phyloP scores from a whole-genome alignment of 2,113 vertebrate species.

The Litocranius walleri region DNA sequence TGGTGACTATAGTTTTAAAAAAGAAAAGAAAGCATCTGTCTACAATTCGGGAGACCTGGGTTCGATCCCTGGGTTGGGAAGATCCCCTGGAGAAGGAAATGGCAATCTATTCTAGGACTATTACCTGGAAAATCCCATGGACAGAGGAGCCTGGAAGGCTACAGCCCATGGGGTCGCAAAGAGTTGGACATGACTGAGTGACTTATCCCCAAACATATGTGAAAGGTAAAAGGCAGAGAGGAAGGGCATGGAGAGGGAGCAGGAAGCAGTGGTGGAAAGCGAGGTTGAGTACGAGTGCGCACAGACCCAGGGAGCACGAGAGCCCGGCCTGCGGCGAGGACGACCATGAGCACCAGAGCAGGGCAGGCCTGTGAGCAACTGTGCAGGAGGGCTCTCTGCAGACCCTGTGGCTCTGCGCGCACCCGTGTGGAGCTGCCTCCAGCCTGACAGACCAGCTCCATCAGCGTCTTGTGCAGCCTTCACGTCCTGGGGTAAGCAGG shows the following conservation, averaged over 20 bases:
- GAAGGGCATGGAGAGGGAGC: neutral
- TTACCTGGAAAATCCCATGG: no score
- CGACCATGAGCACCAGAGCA: neutral
- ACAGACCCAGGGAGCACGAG: neutral
- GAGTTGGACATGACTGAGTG: no score
- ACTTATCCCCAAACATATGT: neutral
- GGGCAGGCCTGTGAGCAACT: neutral
- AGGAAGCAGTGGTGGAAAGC: neutral
- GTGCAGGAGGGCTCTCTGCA: neutral
- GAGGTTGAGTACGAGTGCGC: neutral
- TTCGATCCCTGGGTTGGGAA: no score
- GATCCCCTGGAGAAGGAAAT: no score
- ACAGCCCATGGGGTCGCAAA: no score
- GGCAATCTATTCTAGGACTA: no score
- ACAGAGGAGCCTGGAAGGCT: no score
- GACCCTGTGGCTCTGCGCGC: fast-evolving
- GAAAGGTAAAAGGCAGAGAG: neutral
- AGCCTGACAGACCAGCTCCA: no score
- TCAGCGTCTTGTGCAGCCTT: neutral
- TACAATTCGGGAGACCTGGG: no score
- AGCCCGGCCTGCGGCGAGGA: neutral
- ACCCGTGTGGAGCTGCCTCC: fast-evolving
- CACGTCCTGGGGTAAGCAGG: neutral
- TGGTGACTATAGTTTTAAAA: neutral
- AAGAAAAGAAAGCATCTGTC: neutral